Base-by-base conservation (phyloP, 2,113 vertebrate genomes). In the Oryzias melastigma region DNA sequence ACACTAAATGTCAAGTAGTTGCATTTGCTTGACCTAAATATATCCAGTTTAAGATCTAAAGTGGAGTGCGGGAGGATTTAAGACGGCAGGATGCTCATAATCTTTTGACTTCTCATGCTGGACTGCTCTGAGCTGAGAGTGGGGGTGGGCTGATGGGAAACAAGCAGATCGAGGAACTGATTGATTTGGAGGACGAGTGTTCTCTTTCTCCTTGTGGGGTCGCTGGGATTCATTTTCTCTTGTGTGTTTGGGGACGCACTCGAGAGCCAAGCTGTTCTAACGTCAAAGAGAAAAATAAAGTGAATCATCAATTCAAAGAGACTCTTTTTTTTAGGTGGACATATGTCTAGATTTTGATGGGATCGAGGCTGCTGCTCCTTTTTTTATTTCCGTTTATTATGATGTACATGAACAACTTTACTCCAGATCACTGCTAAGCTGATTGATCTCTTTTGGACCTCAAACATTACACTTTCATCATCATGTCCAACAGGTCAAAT, bases 111-210 rank as follows among this genome's bases (percentile, higher is more conserved):
- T 73, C 65, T 27, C 29, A 50, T 43, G 53, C 50, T 14, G 18
- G 27, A 35, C 5, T 50, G 49, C 45, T 70, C 35, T 70, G 57
- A 50, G 7, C 25, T 12, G 24, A 63, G 53, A 57, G 22, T 27
- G 52, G 46, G 60, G 50, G 65, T 24, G 43, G 51, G 57, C 1
- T 55, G 45, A 22, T 16, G 61, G 24, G 73, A 55, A 65, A 57
- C 66, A 57, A 73, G 42, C 52, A 69, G 73, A 79, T 71, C 5
- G 45, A 78, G 62, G 64, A 62, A 58, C 15, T 19, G 63, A 78
- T 67, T 74, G 65, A 73, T 83, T 73, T 55, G 54, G 27, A 77
- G 76, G 61, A 50, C 52, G 40, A 69, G 65, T 46, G 0, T 6
- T 41, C 18, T 47, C 45, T 62, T 65, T 35, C 52, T 35, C 24